A percentile compares a stretch with the other conserved stretches of the same genome.
Evolutionary conservation across 2,797 vertebrate genomes (phyloP).

Genomic region (Pipistrellus pygmaeus): DNA sequence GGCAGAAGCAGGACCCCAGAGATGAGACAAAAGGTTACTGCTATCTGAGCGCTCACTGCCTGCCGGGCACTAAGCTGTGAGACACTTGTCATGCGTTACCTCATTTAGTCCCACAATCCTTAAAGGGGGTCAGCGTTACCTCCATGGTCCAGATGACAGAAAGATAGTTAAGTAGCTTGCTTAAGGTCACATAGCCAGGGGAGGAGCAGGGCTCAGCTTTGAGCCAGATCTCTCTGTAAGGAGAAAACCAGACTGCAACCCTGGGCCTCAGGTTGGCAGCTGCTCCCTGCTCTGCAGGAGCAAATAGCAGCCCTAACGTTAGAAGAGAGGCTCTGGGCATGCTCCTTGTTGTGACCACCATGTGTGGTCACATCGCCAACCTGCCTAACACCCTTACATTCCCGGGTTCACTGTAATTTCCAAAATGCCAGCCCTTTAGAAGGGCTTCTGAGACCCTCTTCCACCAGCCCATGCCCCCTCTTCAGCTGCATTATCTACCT

Average conservation of each 20-base stretch:
- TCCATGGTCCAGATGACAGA: neutral
- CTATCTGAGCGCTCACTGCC: fast-evolving
- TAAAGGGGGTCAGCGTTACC: neutral
- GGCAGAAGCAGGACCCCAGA: neutral
- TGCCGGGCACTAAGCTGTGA: neutral
- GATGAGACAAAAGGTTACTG: neutral
- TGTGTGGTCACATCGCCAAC: neutral
- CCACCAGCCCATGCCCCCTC: neutral
- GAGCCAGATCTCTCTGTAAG: neutral
- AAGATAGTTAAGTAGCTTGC: neutral
- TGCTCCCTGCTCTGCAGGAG: neutral
- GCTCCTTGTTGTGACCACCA: neutral
- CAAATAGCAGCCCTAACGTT: neutral
- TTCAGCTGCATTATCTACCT: neutral
- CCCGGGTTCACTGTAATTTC: neutral
- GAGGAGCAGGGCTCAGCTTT: neutral
- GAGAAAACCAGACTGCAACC: neutral
- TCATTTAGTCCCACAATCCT: neutral
- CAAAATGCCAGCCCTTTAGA: neutral
- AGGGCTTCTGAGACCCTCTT: neutral
- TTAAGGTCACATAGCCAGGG: neutral
- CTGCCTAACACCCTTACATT: neutral
- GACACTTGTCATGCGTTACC: neutral
- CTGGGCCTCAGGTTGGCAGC: neutral
- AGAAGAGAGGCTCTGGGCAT: neutral